Evolutionary conservation across 1,140 invertebrate genomes (phyloP).

Genomic region (Drosophila persimilis): DNA sequence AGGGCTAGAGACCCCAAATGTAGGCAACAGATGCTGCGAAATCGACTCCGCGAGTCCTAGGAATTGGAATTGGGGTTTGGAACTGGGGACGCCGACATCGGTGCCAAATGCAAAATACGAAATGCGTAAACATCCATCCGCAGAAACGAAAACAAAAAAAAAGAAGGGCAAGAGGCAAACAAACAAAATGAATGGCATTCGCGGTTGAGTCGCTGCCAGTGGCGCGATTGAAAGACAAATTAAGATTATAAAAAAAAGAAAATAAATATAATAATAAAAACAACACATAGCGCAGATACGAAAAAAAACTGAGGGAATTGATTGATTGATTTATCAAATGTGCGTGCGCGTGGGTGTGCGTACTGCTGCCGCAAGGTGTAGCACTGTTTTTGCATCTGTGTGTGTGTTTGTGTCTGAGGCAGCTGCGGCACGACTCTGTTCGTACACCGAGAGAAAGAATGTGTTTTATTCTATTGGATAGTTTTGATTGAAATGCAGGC

Average conservation of each 20-base stretch:
- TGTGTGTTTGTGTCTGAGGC: conserved; percentile 33
- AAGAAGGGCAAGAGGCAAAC: conserved; percentile 32
- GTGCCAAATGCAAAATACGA: conserved; percentile 34
- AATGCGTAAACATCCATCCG: conserved; percentile 44
- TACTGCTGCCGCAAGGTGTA: no score
- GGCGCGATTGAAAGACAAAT: conserved; percentile 77
- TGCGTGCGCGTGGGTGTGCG: conserved; percentile 10
- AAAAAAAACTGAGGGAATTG: conserved; percentile 60
- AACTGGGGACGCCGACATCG: neutral
- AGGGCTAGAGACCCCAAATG: conserved; percentile 33
- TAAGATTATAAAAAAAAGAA: conserved; percentile 77
- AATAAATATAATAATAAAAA: conserved; percentile 72
- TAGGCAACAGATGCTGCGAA: conserved; percentile 52
- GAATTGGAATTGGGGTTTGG: neutral
- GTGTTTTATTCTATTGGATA: no score
- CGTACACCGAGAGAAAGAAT: neutral
- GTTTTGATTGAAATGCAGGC: no score
- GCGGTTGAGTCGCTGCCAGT: conserved; percentile 67
- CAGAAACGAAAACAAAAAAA: conserved; percentile 37
- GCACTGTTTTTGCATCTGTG: neutral
- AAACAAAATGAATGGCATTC: conserved; percentile 74
- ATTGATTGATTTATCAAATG: conserved; percentile 81
- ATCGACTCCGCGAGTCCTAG: neutral
- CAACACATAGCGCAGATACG: conserved; percentile 40
- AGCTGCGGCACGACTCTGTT: conserved; percentile 32